phyloP scores from a whole-genome alignment of 1,140 invertebrate species.

The Phthorimaea operculella region DNA sequence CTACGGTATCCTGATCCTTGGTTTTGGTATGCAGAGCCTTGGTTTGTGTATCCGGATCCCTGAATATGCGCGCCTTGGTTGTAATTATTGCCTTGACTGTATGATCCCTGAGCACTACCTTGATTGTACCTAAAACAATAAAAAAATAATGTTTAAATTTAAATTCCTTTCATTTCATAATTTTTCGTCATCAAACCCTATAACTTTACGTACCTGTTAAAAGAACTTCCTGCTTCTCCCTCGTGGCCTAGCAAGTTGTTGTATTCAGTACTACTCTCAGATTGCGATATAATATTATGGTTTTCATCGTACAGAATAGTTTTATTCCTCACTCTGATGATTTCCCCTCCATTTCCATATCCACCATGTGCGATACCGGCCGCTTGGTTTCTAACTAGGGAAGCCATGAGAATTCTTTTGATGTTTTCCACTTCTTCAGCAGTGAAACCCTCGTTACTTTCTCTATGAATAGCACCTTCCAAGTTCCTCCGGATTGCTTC shows the following conservation, averaged over 20 bases:
- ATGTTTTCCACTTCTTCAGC: constrained; percentile 44
- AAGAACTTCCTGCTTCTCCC: constrained; percentile 59
- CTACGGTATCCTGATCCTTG: constrained; percentile 1
- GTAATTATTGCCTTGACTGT: neutral
- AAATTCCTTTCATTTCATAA: neutral
- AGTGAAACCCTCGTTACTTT: constrained; percentile 25
- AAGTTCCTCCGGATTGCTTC: neutral
- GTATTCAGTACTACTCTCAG: constrained; percentile 54
- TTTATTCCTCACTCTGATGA: constrained; percentile 39
- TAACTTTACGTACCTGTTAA: constrained; percentile 47
- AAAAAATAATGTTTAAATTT: neutral
- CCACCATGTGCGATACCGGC: constrained; percentile 3
- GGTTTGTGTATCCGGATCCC: neutral
- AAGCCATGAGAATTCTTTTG: constrained; percentile 20
- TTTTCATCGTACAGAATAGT: constrained; percentile 47
- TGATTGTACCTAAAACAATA: constrained; percentile 7
- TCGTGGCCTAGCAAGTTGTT: constrained; percentile 47
- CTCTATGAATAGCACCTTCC: constrained; percentile 12
- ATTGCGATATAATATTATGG: constrained; percentile 48
- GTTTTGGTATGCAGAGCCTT: neutral
- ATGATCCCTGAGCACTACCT: constrained; percentile 11
- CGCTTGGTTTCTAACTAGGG: neutral
- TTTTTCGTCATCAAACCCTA: neutral
- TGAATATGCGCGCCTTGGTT: neutral
- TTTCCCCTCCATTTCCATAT: constrained; percentile 25